phyloP scores from a whole-genome alignment of 2,888 invertebrate genomes.

The Lithophane socia region DNA sequence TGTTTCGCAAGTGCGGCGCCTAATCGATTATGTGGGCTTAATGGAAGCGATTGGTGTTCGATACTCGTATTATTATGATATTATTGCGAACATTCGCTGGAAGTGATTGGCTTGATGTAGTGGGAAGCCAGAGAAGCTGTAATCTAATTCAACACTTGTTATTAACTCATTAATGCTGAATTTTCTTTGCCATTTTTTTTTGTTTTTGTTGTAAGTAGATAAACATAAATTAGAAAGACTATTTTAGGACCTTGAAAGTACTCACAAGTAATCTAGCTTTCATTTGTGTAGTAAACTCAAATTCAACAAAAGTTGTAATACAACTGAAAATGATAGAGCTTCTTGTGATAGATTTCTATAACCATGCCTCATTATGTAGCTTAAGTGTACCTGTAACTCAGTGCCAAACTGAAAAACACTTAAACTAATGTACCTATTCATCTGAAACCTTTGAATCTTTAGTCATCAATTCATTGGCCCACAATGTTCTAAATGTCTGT shows the following conservation, averaged over 20 bases:
- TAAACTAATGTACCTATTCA: not conserved
- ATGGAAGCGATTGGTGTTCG: conserved; percentile 39
- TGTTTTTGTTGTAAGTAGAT: not conserved
- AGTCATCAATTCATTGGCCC: not conserved
- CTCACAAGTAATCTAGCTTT: not conserved
- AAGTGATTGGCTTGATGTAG: conserved; percentile 35
- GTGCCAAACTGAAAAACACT: not conserved
- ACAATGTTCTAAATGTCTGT: not conserved
- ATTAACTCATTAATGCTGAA: not conserved
- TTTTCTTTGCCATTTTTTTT: not conserved
- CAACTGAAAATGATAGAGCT: not conserved
- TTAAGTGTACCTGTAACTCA: not conserved
- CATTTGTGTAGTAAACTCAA: not conserved
- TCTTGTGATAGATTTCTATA: too few relatives aligned
- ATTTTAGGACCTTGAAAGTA: not conserved
- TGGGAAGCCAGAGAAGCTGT: not conserved
- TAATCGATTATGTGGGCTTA: conserved; percentile 59
- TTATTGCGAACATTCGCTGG: conserved; percentile 21
- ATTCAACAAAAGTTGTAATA: not conserved
- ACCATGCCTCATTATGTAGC: not conserved
- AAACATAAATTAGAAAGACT: not conserved
- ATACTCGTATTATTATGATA: conserved; percentile 40
- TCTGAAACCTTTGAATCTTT: not conserved
- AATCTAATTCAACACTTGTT: conserved; percentile 13
- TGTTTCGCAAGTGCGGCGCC: conserved; percentile 63